phyloP scores from a whole-genome alignment of 2,113 vertebrate species.

The Lota lota region DNA sequence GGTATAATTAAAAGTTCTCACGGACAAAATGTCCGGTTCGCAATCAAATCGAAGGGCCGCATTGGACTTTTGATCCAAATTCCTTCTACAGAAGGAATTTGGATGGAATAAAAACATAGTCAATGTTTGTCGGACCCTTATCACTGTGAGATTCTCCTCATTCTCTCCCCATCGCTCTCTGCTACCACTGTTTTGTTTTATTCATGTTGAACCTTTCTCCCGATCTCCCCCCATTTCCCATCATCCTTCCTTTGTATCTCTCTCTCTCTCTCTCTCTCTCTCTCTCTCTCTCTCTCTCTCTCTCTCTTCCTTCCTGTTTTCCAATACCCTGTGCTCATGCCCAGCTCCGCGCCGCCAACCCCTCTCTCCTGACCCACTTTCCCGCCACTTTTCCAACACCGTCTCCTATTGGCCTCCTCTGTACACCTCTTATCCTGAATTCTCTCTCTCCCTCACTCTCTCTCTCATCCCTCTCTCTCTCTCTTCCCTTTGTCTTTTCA shows the following conservation, averaged over 20 bases:
- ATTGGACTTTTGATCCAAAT: too few relatives aligned
- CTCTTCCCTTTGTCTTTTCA: neutral
- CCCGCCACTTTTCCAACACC: too few relatives aligned
- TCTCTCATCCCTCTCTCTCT: neutral
- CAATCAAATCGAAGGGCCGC: too few relatives aligned
- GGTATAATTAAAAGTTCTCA: too few relatives aligned
- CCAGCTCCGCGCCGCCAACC: neutral
- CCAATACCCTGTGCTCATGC: neutral
- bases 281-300: neutral
- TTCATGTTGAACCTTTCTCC: neutral
- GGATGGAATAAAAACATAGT: too few relatives aligned
- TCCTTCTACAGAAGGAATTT: too few relatives aligned
- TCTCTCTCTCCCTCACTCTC: constrained; percentile 4
- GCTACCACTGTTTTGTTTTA: neutral
- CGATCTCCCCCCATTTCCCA: neutral
- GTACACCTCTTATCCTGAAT: constrained; percentile 5
- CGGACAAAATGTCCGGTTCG: too few relatives aligned
- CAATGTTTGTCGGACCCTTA: too few relatives aligned
- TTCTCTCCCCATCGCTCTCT: constrained; percentile 6
- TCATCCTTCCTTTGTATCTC: constrained; percentile 12
- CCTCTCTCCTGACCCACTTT: neutral
- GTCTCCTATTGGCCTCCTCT: neutral
- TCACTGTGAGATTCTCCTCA: neutral
- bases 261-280: neutral
- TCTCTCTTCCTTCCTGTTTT: neutral